phyloP scores from a whole-genome alignment of 1,140 invertebrate species.

The Chymomyza costata region DNA sequence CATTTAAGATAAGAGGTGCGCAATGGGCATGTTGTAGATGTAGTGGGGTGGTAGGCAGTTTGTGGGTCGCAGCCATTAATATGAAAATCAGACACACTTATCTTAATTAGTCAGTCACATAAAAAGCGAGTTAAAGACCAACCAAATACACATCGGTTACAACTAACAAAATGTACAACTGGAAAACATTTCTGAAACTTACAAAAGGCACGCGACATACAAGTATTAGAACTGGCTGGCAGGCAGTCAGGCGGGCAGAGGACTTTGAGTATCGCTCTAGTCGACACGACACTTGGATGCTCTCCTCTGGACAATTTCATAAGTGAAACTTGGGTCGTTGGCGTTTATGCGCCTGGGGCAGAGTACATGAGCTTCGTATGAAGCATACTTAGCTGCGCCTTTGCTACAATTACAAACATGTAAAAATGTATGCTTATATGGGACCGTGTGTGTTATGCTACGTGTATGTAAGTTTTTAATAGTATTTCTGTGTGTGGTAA shows the following conservation, averaged over 20 bases:
- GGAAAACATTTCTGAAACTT: constrained; percentile 13
- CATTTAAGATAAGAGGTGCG: constrained; percentile 64
- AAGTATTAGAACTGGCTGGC: background rate
- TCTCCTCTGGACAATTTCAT: too few relatives aligned
- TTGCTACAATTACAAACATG: constrained; percentile 12
- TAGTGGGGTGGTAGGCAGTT: background rate
- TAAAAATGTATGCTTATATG: too few relatives aligned
- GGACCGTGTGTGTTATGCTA: constrained; percentile 8
- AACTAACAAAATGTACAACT: constrained; percentile 14
- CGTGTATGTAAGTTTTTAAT: too few relatives aligned
- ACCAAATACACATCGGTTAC: constrained; percentile 4
- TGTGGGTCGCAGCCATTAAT: constrained; percentile 56
- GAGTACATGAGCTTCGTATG: background rate
- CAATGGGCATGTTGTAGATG: constrained; percentile 37
- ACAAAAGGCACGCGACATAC: constrained; percentile 9
- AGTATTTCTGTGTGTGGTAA: constrained; percentile 18
- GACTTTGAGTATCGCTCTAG: too few relatives aligned
- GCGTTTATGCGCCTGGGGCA: background rate
- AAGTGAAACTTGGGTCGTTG: too few relatives aligned
- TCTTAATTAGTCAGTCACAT: constrained; percentile 68
- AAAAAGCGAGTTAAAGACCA: constrained; percentile 40
- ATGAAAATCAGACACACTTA: constrained; percentile 73
- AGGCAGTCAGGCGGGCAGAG: too few relatives aligned
- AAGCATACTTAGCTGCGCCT: constrained; percentile 23
- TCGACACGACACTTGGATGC: too few relatives aligned